Evolutionary conservation across 1,140 invertebrate species (phyloP).

Genomic region (Aphelinus certus): DNA sequence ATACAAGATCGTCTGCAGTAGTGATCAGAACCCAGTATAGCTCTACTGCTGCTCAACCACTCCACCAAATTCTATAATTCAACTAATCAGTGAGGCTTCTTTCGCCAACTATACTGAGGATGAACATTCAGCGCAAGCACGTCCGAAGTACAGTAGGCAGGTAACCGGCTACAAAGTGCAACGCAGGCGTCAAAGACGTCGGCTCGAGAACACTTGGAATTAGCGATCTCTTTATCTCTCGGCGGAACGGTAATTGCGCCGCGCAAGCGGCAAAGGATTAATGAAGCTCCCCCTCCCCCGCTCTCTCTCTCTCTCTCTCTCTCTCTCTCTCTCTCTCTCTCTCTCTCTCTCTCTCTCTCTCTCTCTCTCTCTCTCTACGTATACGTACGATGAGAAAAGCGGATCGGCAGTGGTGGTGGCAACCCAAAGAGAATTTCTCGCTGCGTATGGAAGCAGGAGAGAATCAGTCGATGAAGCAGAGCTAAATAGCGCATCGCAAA

Average conservation of each 20-base stretch:
- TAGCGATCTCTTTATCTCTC: constrained; percentile 6
- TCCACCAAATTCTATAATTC: too few relatives aligned
- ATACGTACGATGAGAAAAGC: neutral
- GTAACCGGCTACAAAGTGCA: neutral
- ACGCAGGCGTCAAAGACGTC: neutral
- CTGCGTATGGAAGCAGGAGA: neutral
- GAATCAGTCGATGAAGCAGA: constrained; percentile 12
- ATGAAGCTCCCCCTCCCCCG: constrained; percentile 23
- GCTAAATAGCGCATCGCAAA: constrained; percentile 13
- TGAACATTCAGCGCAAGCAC: too few relatives aligned
- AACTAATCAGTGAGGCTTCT: too few relatives aligned
- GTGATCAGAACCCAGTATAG: too few relatives aligned
- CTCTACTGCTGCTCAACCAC: too few relatives aligned
- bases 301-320: too few relatives aligned
- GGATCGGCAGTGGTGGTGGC: too few relatives aligned
- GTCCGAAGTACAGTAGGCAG: too few relatives aligned
- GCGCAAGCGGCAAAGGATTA: constrained; percentile 22
- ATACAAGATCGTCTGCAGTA: too few relatives aligned
- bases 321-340: too few relatives aligned
- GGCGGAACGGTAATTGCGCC: constrained; percentile 9
- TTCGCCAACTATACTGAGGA: too few relatives aligned
- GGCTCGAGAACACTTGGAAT: neutral
- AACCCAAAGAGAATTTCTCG: constrained; percentile 19
- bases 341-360: too few relatives aligned
- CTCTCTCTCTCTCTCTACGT: neutral